Evolutionary conservation across 2,113 vertebrate species (phyloP).

Genomic region (Galbula dea): DNA sequence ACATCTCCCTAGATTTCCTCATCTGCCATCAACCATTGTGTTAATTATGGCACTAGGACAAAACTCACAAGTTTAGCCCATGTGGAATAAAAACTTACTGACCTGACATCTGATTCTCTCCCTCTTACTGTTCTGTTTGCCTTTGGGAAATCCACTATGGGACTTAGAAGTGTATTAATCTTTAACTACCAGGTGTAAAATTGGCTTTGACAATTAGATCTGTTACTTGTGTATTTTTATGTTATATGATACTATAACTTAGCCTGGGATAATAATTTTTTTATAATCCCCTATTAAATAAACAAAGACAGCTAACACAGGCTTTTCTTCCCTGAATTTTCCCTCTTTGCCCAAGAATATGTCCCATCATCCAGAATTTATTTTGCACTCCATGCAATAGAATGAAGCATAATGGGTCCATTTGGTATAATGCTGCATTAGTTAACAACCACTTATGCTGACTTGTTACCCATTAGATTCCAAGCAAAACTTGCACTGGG

Average conservation of each 20-base stretch:
- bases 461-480: slow-evolving; percentile 21
- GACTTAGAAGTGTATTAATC: not conserved
- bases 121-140: not conserved
- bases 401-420: slow-evolving; percentile 5
- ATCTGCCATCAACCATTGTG: rapidly evolving
- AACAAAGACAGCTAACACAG: not conserved
- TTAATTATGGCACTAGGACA: not conserved
- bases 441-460: slow-evolving; percentile 5
- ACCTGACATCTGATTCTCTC: not conserved
- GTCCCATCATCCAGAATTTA: slow-evolving; percentile 41
- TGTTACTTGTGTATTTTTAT: not conserved
- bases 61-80: not conserved
- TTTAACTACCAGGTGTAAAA: not conserved
- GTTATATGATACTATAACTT: not conserved
- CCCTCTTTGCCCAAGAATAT: not conserved
- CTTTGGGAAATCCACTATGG: not conserved
- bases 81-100: not conserved
- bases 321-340: not conserved
- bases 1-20: not conserved
- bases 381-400: slow-evolving; percentile 5
- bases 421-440: slow-evolving; percentile 16
- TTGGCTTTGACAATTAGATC: not conserved
- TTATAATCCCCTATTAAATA: not conserved
- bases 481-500: not conserved
- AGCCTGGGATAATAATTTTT: not conserved